A percentile compares a stretch with the other conserved stretches of the same genome.
phyloP scores from a whole-genome alignment of 2,888 invertebrate genomes.

The Scaptomyza flava region DNA sequence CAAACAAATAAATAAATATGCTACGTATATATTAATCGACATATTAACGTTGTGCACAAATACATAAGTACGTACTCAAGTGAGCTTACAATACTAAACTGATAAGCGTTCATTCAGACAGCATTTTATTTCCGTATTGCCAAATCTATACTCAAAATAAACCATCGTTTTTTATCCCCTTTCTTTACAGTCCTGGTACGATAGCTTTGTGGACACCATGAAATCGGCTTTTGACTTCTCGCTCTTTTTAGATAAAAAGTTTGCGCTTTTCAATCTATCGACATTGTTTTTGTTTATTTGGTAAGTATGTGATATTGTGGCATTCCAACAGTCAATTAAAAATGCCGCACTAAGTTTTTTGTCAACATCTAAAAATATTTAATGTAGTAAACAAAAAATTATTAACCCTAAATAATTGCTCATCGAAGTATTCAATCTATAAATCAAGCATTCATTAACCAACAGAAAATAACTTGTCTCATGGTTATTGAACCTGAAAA shows the following conservation, averaged over 20 bases:
- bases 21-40: slow-evolving; percentile 1
- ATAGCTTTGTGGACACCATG: slow-evolving; percentile 87
- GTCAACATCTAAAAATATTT: slow-evolving; percentile 48
- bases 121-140: slow-evolving; percentile 48
- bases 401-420: not conserved
- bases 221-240: slow-evolving; percentile 92
- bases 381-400: slow-evolving; percentile 20
- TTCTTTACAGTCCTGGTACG: slow-evolving; percentile 88
- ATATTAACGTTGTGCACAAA: not conserved
- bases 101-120: slow-evolving; percentile 54
- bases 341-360: slow-evolving; percentile 46
- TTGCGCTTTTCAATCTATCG: slow-evolving; percentile 92
- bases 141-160: slow-evolving; percentile 11
- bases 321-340: slow-evolving; percentile 37
- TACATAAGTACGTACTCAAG: slow-evolving; percentile 3
- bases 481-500: not conserved
- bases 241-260: slow-evolving; percentile 91
- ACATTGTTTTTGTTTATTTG: slow-evolving; percentile 95
- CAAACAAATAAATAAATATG: slow-evolving; percentile 19
- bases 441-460: not conserved
- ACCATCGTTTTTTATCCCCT: not conserved
- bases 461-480: not conserved
- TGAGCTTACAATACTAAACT: slow-evolving; percentile 12
- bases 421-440: too few relatives aligned
- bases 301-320: slow-evolving; percentile 87